Evolutionary conservation across 2,797 vertebrate species (phyloP), one percentile per base, ranked within the genome.

Genomic region (Astyanax mexicanus): DNA sequence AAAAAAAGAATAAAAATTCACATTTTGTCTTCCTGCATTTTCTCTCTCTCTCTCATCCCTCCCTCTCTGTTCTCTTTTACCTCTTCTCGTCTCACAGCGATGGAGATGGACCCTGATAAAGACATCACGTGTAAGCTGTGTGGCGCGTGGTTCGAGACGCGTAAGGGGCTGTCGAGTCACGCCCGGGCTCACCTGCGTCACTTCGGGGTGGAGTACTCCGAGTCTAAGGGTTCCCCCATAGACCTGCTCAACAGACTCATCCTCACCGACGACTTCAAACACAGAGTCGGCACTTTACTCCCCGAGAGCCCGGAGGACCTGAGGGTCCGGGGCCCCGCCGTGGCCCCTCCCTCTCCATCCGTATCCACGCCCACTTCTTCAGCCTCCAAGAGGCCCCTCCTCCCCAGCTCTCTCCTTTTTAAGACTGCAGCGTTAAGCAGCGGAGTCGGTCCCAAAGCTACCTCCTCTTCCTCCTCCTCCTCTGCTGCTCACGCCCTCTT

Each of bases 81-180:
- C 17, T 42, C 3, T 10, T 4, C 29, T 68, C 55, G 70, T 6
- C 19, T 55, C 11, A 25, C 27, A 84, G 82, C 80, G 1, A 72
- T 97, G 88, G 96, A 96, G 80, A 91, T 93, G 84, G 95, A 96
- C 81, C 90, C 94, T 84, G 92, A 87, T 89, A 95, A 95, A 90
- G 96, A 97, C 91, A 96, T 96, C 55, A 94, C 96, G 77, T 97
- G 96, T 83, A 95, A 96, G 92, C 91, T 97, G 86, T 97, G 96
- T 0, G 96, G 96, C 29, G 96, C 96, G 81, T 98, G 96, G 96
- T 98, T 98, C 80, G 96, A 98, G 92, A 98, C 96, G 19, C 93
- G 96, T 44, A 98, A 96, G 88, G 96, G 96, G 81, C 89, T 98
- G 42, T 97, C 96, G 76, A 98, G 96, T 88, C 96, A 98, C 52